Evolutionary conservation across 2,113 vertebrate species (phyloP).

Genomic region (Colius striatus): DNA sequence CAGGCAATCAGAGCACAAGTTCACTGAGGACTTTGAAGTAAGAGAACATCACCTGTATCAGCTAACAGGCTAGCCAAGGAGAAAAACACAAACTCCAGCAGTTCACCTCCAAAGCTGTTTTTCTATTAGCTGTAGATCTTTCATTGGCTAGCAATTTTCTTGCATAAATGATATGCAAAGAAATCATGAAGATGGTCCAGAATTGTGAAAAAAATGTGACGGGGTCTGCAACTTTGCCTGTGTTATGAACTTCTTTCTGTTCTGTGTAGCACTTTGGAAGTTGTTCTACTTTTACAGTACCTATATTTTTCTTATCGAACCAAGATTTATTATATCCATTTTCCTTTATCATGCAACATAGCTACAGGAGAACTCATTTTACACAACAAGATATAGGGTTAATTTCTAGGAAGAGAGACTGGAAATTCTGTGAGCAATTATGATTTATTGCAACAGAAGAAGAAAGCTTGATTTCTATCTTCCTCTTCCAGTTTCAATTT

Average conservation of each 20-base stretch:
- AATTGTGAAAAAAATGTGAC: background rate
- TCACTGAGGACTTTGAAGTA: fast-evolving
- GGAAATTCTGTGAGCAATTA: background rate
- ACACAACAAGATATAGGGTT: background rate
- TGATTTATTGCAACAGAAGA: background rate
- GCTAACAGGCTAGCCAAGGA: background rate
- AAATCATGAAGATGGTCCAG: background rate
- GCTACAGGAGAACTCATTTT: background rate
- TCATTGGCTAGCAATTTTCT: background rate
- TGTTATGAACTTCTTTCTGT: background rate
- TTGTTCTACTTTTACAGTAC: background rate
- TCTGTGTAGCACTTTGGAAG: background rate
- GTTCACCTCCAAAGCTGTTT: background rate
- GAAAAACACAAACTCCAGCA: background rate
- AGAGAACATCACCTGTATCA: background rate
- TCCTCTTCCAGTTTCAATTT: background rate
- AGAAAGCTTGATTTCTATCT: background rate
- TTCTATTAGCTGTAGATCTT: background rate
- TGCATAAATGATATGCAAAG: background rate
- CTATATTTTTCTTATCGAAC: background rate
- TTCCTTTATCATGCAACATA: background rate
- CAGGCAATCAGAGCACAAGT: background rate
- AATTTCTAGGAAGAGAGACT: background rate
- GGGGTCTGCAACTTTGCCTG: background rate
- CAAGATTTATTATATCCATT: background rate